These are phyloP conservation scores for Heliconius hermathena DNA, from an alignment of 1,140 invertebrate genomes.

Conservation along the genomic window DNA sequence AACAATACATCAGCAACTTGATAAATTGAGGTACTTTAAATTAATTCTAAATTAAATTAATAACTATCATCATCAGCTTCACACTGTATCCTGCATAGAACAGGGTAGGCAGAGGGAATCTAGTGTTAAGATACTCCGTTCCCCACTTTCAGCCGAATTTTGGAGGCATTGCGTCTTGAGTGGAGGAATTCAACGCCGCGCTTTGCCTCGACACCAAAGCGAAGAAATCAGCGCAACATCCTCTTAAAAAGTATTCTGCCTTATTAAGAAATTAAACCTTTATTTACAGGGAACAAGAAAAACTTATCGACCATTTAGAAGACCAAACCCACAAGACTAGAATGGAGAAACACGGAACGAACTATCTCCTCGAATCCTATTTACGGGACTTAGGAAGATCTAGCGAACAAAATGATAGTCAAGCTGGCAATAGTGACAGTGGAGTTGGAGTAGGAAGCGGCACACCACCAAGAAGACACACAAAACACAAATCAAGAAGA, in stretches of 20 bases:
- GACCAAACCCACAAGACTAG: constrained; percentile 87
- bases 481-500: constrained; percentile 80
- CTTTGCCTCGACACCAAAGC: too few relatives aligned
- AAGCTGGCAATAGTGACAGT: constrained; percentile 83
- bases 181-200: too few relatives aligned
- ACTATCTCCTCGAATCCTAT: constrained; percentile 92
- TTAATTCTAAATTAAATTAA: too few relatives aligned
- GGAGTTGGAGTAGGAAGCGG: constrained; percentile 80
- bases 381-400: constrained; percentile 79
- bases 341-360: constrained; percentile 88
- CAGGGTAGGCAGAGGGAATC: too few relatives aligned
- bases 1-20: constrained; percentile 89
- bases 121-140: too few relatives aligned
- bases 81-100: too few relatives aligned
- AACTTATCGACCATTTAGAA: constrained; percentile 89
- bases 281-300: constrained; percentile 87
- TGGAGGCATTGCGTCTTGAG: too few relatives aligned
- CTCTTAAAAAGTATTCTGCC: too few relatives aligned
- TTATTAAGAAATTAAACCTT: background rate
- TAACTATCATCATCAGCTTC: too few relatives aligned
- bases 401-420: constrained; percentile 79
- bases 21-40: constrained; percentile 81
- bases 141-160: too few relatives aligned
- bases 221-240: too few relatives aligned
- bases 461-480: constrained; percentile 75